phyloP scores from a whole-genome alignment of 2,113 vertebrate genomes.

The Nerophis lumbriciformis region DNA sequence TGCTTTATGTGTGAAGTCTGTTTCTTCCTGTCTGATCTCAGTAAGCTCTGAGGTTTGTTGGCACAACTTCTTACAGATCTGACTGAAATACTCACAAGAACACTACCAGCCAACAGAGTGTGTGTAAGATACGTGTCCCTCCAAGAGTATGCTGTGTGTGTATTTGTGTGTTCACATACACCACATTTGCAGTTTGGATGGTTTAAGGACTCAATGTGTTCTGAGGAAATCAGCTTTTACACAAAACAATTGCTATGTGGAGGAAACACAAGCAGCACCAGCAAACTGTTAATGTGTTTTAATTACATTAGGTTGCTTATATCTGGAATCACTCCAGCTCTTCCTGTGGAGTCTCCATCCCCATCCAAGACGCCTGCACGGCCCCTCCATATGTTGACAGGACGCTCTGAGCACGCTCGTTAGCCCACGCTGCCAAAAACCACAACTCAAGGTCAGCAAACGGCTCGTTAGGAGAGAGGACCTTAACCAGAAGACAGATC shows the following conservation, averaged over 20 bases:
- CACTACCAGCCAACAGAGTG: conserved; percentile 30
- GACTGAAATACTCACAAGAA: conserved; percentile 49
- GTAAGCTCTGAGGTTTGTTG: conserved; percentile 38
- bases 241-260: too few species aligned
- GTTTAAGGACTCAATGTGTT: too few species aligned
- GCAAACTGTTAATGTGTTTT: conserved; percentile 4
- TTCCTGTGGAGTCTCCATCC: conserved; percentile 29
- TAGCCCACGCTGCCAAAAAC: conserved; percentile 39
- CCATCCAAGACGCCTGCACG: conserved; percentile 24
- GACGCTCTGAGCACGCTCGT: conserved; percentile 30
- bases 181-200: too few species aligned
- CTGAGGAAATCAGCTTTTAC: too few species aligned
- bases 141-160: conserved; percentile 3
- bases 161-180: not conserved
- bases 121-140: not conserved
- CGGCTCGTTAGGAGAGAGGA: conserved; percentile 26
- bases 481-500: conserved; percentile 20
- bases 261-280: not conserved
- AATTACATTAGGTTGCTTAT: conserved; percentile 30
- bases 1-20: conserved; percentile 52
- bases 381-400: conserved; percentile 53
- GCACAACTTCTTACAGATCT: conserved; percentile 43
- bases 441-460: conserved; percentile 52
- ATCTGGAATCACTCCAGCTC: conserved; percentile 40
- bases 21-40: conserved; percentile 54